phyloP scores from a whole-genome alignment of 2,888 invertebrate species.

The Leptopilina syphax region DNA sequence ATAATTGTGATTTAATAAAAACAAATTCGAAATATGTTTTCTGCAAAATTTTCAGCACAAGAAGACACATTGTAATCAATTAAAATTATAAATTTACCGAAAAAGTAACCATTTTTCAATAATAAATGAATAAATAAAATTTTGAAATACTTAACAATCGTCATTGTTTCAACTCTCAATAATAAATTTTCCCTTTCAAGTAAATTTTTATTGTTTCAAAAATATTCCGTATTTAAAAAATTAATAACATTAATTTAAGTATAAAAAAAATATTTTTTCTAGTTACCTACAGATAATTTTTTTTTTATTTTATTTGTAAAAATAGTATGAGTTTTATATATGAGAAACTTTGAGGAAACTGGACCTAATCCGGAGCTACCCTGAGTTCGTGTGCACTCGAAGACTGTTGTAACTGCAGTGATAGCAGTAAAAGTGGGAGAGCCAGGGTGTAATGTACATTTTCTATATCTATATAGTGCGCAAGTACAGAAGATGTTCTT shows the following conservation, averaged over 20 bases:
- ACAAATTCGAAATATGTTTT: no score
- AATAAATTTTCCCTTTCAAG: background rate
- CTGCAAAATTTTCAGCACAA: no score
- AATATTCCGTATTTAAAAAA: no score
- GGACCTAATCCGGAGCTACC: constrained; percentile 33
- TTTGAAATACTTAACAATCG: background rate
- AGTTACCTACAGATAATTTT: background rate
- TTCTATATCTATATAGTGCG: constrained; percentile 37
- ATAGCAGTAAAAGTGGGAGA: constrained; percentile 71
- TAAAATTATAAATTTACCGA: no score
- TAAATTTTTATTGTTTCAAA: no score
- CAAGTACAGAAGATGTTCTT: constrained; percentile 36
- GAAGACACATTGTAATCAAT: no score
- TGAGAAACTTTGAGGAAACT: constrained; percentile 33
- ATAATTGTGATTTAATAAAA: no score
- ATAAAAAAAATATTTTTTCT: background rate
- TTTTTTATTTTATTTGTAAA: background rate
- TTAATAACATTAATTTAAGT: no score
- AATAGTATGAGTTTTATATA: constrained; percentile 10
- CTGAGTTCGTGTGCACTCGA: constrained; percentile 57
- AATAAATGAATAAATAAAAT: no score
- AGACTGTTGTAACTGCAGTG: constrained; percentile 68
- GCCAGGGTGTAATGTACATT: constrained; percentile 64
- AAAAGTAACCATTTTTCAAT: no score
- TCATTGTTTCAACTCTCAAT: background rate